Base-by-base conservation (phyloP, 1,140 invertebrate species). In the Lethrus apterus region DNA sequence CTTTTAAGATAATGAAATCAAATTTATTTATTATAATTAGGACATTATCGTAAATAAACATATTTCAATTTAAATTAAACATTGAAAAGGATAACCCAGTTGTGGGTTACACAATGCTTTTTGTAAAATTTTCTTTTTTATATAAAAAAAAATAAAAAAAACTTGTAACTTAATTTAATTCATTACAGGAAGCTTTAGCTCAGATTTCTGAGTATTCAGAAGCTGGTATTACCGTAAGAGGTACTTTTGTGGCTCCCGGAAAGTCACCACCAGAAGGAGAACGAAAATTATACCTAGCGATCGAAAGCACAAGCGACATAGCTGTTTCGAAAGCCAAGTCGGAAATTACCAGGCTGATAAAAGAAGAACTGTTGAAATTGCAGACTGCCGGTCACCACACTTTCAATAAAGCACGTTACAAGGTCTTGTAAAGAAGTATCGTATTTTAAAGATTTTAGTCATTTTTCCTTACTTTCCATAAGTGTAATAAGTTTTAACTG, bases 161-260 rank as follows among this genome's bases (percentile, higher is more conserved):
- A n/a, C n/a, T n/a, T n/a, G n/a, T n/a, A n/a, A 38, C 4, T 24
- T 3, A 11, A 29, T 40, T 19, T 42, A 17, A 48, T n/a, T 23
- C 40, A 35, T 70, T 66, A 2, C 68, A 87, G 83, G 96, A 99
- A 72, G 93, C 94, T 1, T 69, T 99, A 40, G 93, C 93, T 1
- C 93, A 98, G 62, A 98, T 99, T 55, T 93, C 91, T 14, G 97
- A 99, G 67, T 99, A 98, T 69, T 97, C 94, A 0, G 97, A 99
- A 69, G 96, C 95, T 2, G 96, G 96, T 34, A 88, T 99, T 15
- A 98, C 95, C 0, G 96, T 99, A 0, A 76, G 96, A 23, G 97
- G 97, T n/a, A 97, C 94, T 0, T 99, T 93, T 64, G 92, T 93
- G 35, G 86, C 83, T 0, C 74, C 86, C 7, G 89, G 90, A n/a